Percentiles rank a stretch among this genome's conserved stretches.
phyloP scores from a whole-genome alignment of 2,888 invertebrate genomes.

The Heliconius ethilla region DNA sequence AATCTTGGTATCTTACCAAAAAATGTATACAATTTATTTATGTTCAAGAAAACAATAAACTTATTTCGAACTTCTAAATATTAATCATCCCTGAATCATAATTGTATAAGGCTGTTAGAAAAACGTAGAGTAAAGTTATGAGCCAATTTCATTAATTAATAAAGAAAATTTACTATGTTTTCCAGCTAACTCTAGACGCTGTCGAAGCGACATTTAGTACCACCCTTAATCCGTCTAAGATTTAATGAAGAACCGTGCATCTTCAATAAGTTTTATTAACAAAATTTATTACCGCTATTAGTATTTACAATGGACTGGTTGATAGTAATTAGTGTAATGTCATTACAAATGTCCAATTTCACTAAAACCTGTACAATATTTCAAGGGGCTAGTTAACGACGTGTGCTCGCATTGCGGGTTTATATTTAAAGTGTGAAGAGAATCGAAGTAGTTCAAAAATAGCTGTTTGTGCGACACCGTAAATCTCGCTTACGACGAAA shows the following conservation, averaged over 20 bases:
- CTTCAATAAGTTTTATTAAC: slow-evolving; percentile 44
- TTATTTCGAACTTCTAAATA: neutral
- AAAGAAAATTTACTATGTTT: slow-evolving; percentile 12
- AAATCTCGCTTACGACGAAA: slow-evolving; percentile 75
- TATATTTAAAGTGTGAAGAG: slow-evolving; percentile 78
- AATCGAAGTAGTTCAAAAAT: slow-evolving; percentile 74
- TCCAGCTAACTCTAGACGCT: slow-evolving; percentile 21
- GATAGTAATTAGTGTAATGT: slow-evolving; percentile 47
- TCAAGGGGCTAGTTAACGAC: slow-evolving; percentile 62
- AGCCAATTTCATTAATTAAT: slow-evolving; percentile 19
- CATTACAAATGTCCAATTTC: slow-evolving; percentile 47
- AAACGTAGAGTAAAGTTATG: neutral
- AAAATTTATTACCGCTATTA: slow-evolving; percentile 43
- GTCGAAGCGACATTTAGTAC: slow-evolving; percentile 28
- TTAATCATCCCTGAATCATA: neutral
- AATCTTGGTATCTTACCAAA: neutral
- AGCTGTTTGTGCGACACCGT: slow-evolving; percentile 68
- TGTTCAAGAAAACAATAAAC: neutral
- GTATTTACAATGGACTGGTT: slow-evolving; percentile 45
- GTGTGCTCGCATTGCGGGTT: slow-evolving; percentile 73
- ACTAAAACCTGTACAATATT: slow-evolving; percentile 59
- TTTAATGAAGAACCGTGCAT: slow-evolving; percentile 36
- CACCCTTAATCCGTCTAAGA: slow-evolving; percentile 38
- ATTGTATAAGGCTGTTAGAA: neutral
- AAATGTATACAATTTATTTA: neutral